Conservation (phyloP, 2,113 vertebrate species). For the Nothocercus nigrocapillus region DNA sequence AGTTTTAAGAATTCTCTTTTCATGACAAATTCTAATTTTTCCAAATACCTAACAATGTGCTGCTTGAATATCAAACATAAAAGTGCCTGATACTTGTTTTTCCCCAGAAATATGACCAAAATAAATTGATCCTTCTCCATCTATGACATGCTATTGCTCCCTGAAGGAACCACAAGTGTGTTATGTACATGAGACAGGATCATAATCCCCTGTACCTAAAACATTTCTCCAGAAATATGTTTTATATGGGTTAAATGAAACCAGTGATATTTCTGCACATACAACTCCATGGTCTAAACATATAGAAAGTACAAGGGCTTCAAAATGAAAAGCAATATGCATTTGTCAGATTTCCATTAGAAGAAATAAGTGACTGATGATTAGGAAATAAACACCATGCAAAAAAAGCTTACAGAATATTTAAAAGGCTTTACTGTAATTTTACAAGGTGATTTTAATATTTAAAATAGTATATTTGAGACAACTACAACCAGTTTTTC, state of each 20-base stretch:
- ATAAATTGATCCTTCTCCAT: neutral
- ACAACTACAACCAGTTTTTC: neutral
- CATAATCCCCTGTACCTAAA: constrained; percentile 1
- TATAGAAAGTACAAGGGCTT: neutral
- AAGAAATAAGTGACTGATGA: neutral
- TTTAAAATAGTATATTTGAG: neutral
- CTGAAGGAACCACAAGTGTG: constrained; percentile 1
- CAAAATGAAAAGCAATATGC: neutral
- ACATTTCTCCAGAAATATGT: constrained; percentile 1
- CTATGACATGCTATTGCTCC: constrained; percentile 7
- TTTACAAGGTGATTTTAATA: neutral
- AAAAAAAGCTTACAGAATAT: neutral
- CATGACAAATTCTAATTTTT: constrained; percentile 21
- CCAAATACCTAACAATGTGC: constrained; percentile 29
- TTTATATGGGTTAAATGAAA: constrained; percentile 6
- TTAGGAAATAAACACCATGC: neutral
- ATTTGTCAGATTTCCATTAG: too few species aligned
- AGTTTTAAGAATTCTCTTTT: constrained; percentile 17
- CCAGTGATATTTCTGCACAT: neutral
- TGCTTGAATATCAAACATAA: constrained; percentile 44
- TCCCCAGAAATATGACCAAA: neutral
- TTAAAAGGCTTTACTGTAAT: neutral
- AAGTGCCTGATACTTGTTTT: neutral
- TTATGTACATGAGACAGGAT: constrained; percentile 4
- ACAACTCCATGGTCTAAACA: neutral